A percentile compares a stretch with the other conserved stretches of the same genome.
These are phyloP conservation scores for Cheiracanthium punctorium DNA, from an alignment of 2,888 invertebrate species.

Conservation along the genomic window DNA sequence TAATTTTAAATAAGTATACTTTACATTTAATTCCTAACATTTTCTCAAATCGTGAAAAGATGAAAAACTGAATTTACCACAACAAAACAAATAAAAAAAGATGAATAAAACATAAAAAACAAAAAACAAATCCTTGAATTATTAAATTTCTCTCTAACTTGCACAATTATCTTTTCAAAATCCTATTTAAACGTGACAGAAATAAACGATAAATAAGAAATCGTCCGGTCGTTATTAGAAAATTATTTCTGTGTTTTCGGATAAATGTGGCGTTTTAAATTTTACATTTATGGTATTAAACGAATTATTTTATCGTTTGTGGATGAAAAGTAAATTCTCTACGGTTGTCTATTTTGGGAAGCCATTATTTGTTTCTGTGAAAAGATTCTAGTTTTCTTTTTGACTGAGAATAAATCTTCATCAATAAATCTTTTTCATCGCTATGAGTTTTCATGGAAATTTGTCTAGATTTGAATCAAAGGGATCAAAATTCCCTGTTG, in stretches of 20 bases:
- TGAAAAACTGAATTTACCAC: no score
- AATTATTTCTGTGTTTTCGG: neutral
- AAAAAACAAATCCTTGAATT: no score
- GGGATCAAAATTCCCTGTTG: neutral
- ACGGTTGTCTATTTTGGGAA: neutral
- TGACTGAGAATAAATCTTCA: neutral
- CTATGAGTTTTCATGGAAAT: neutral
- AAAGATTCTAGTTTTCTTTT: neutral
- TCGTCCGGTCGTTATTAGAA: neutral
- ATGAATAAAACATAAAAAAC: no score
- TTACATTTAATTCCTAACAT: no score
- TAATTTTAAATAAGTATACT: no score
- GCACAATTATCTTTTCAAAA: no score
- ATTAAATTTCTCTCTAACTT: no score
- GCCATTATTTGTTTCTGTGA: neutral
- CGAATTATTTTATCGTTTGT: neutral
- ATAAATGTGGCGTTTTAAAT: neutral
- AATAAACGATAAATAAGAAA: no score
- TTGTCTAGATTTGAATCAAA: neutral
- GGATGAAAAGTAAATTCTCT: neutral
- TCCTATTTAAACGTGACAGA: no score
- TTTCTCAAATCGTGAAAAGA: no score
- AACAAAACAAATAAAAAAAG: no score
- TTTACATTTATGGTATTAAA: conserved; percentile 5
- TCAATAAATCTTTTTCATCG: neutral